phyloP scores from a whole-genome alignment of 1,140 invertebrate species.

The Drosophila equinoxialis region DNA sequence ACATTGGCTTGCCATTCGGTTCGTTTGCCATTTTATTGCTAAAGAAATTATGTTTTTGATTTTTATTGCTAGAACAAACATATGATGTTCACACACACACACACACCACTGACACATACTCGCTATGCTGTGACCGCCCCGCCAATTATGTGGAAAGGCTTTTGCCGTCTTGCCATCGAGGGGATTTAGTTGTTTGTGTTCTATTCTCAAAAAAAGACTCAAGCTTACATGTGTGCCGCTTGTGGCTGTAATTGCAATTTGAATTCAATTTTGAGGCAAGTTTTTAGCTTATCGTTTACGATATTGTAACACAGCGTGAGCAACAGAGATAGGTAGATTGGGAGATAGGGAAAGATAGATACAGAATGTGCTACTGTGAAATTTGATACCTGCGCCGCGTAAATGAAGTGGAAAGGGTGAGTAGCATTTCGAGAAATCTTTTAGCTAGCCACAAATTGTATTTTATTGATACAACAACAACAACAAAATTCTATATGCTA shows the following conservation, averaged over 20 bases:
- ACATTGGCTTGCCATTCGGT: slow-evolving; percentile 47
- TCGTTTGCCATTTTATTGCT: slow-evolving; percentile 63
- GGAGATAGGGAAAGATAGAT: neutral
- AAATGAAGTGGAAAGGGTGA: neutral
- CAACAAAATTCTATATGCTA: neutral
- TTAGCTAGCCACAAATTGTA: slow-evolving; percentile 16
- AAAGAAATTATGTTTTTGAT: slow-evolving; percentile 80
- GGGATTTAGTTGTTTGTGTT: slow-evolving; percentile 51
- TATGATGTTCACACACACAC: slow-evolving; percentile 68
- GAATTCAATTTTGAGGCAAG: slow-evolving; percentile 44
- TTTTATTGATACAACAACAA: slow-evolving; percentile 1
- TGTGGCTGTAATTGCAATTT: slow-evolving; percentile 53
- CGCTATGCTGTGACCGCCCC: neutral
- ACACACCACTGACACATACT: slow-evolving; percentile 11
- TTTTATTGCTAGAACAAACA: slow-evolving; percentile 78
- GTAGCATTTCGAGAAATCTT: neutral
- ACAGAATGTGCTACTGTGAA: slow-evolving; percentile 30
- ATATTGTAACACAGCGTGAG: slow-evolving; percentile 14
- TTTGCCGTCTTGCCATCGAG: slow-evolving; percentile 31
- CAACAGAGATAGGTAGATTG: neutral
- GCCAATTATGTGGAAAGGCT: slow-evolving; percentile 41
- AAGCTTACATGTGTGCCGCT: slow-evolving; percentile 43
- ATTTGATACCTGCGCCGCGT: slow-evolving; percentile 23
- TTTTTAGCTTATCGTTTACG: slow-evolving; percentile 46
- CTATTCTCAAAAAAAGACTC: slow-evolving; percentile 27